phyloP scores from a whole-genome alignment of 2,113 vertebrate species.

The Eclectus roratus region DNA sequence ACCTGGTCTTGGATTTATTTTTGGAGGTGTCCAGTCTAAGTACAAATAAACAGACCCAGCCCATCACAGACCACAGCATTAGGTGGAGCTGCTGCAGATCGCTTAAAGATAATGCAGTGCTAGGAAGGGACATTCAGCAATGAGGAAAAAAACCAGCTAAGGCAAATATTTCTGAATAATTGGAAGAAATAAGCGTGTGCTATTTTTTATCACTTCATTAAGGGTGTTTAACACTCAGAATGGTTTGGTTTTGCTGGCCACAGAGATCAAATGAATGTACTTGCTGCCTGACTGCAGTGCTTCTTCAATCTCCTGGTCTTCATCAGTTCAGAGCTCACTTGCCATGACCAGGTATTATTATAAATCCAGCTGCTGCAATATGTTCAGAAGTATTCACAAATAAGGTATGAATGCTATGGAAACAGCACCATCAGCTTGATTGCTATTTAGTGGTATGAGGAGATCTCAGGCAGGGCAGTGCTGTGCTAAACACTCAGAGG shows the following conservation, averaged over 20 bases:
- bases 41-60: constrained; percentile 59
- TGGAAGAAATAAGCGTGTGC: not conserved
- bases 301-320: not conserved
- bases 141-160: not conserved
- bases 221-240: not conserved
- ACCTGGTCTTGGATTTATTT: constrained; percentile 55
- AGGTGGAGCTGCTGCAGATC: constrained; percentile 29
- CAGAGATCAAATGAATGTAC: not conserved
- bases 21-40: constrained; percentile 34
- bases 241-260: not conserved
- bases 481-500: not conserved
- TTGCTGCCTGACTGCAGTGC: not conserved
- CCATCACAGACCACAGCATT: constrained; percentile 8
- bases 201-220: not conserved
- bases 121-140: not conserved
- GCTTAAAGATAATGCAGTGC: not conserved
- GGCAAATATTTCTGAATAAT: not conserved
- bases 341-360: not conserved
- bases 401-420: not conserved
- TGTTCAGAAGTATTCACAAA: not conserved
- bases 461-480: not conserved
- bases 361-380: not conserved
- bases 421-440: not conserved
- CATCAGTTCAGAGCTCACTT: not conserved
- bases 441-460: rapidly evolving